A percentile compares a stretch with the other conserved stretches of the same genome.
phyloP scores from a whole-genome alignment of 2,888 invertebrate genomes.

The Drosophila mimica region DNA sequence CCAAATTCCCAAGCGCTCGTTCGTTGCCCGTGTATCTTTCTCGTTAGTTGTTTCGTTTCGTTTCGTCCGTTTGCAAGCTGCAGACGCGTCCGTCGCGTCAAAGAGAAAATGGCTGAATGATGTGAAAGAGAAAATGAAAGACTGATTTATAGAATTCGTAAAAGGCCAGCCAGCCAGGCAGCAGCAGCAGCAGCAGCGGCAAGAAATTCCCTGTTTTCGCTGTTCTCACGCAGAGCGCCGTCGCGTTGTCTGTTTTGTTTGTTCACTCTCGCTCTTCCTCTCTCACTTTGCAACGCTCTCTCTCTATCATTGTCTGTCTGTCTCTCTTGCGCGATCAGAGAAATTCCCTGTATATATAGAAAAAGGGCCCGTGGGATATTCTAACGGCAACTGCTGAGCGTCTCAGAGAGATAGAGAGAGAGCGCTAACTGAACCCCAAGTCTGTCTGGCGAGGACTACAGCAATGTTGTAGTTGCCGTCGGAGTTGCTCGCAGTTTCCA shows the following conservation, averaged over 20 bases:
- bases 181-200: constrained; percentile 33
- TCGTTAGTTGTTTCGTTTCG: constrained; percentile 53
- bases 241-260: constrained; percentile 48
- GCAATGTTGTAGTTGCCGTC: constrained; percentile 30
- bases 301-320: neutral
- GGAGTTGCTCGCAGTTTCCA: constrained; percentile 23
- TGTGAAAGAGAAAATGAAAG: constrained; percentile 64
- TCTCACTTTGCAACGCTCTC: constrained; percentile 12
- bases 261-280: constrained; percentile 20
- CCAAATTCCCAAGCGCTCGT: constrained; percentile 62
- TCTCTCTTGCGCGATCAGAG: constrained; percentile 49
- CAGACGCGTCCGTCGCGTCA: constrained; percentile 83
- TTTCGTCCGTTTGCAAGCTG: constrained; percentile 68
- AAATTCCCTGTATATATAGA: constrained; percentile 61
- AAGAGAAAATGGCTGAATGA: constrained; percentile 83
- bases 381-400: constrained; percentile 60
- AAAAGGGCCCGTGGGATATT: constrained; percentile 65
- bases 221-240: constrained; percentile 42
- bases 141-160: constrained; percentile 65
- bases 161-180: constrained; percentile 42
- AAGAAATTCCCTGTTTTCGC: constrained; percentile 61
- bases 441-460: constrained; percentile 50
- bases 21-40: constrained; percentile 50
- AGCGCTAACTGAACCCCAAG: constrained; percentile 38
- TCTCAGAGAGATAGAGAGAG: constrained; percentile 10